Conservation (phyloP, 2,888 invertebrate species). For the Heliconius erato region DNA sequence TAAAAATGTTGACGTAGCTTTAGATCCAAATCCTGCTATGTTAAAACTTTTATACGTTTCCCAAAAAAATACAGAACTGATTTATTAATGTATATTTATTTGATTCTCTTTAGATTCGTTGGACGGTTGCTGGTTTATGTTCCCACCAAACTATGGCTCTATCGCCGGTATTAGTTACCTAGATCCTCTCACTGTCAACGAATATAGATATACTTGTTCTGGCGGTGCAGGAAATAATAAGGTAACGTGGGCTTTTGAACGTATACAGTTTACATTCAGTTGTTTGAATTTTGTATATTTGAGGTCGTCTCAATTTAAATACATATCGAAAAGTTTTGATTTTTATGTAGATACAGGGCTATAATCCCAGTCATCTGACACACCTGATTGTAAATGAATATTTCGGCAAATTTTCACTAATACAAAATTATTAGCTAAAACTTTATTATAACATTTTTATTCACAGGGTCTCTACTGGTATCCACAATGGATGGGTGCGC, state of each 20-base stretch:
- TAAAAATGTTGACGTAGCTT: not conserved
- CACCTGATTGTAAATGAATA: too few relatives aligned
- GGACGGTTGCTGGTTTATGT: slow-evolving; percentile 81
- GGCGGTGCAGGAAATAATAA: slow-evolving; percentile 71
- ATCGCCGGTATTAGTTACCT: slow-evolving; percentile 81
- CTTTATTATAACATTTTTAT: not conserved
- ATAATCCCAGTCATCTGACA: too few relatives aligned
- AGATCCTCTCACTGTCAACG: slow-evolving; percentile 76
- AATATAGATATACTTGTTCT: slow-evolving; percentile 77
- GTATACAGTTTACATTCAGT: not conserved
- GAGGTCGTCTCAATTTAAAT: too few relatives aligned
- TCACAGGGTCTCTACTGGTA: slow-evolving; percentile 81
- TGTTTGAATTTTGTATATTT: too few relatives aligned
- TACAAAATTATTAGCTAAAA: too few relatives aligned
- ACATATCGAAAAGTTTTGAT: too few relatives aligned
- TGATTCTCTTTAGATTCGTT: slow-evolving; percentile 63
- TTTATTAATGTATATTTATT: not conserved
- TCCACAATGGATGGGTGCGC: slow-evolving; percentile 81
- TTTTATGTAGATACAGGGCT: too few relatives aligned
- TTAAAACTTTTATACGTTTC: not conserved
- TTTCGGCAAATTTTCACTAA: too few relatives aligned
- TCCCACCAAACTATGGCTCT: slow-evolving; percentile 81
- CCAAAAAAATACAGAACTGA: not conserved
- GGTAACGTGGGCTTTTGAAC: slow-evolving; percentile 58
- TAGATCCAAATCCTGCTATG: not conserved